Base-by-base conservation (phyloP, 92 coral and sea anemone species). In the Epizoanthus illoricatus region DNA sequence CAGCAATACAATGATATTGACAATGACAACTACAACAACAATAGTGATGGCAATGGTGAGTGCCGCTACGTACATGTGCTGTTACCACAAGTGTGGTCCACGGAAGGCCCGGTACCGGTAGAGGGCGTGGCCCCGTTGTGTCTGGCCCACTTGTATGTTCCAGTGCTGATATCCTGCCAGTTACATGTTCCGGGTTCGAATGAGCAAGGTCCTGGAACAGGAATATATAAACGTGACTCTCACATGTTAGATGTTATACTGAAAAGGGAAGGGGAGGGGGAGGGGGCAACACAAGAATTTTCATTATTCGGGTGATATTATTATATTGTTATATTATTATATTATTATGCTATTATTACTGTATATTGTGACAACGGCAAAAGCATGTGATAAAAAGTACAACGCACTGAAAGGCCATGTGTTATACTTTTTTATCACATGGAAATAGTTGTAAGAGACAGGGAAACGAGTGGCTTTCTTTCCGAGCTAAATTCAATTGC, bases 41-140 rank as follows among this genome's bases (percentile, higher is more conserved):
- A 52, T 52, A 13, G n/a, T n/a, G n/a, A n/a, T 13, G 56, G 3
- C 56, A 52, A 1, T 52, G 56, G 56, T 39, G 45, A 4, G 17
- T 21, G 36, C 3, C 39, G 5, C 24, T 21, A 83, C 98, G 86
- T 86, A 93, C 98, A 91, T 57, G 92, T 85, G n/a, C 82, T 76
- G 71, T 85, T 95, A 3, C 96, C 96, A 84, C 98, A 95, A 5
- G 98, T 93, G 91, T 96, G 98, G 86, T 96, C 99, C 23, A 87
- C 90, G 24, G 90, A 85, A 43, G 99, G 99, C 13, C 99, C 99
- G 6, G 98, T 96, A 15, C 90, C 92, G 9, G 91, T 65, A 0
- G 88, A 84, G 10, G 97, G 90, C 23, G 99, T 96, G 28, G 72
- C 60, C 4, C 99, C 99, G 15, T 81, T 81, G 92, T 96, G 92